Conservation (phyloP, 2,888 invertebrate genomes). For the Marasmarcha lunaedactyla region DNA sequence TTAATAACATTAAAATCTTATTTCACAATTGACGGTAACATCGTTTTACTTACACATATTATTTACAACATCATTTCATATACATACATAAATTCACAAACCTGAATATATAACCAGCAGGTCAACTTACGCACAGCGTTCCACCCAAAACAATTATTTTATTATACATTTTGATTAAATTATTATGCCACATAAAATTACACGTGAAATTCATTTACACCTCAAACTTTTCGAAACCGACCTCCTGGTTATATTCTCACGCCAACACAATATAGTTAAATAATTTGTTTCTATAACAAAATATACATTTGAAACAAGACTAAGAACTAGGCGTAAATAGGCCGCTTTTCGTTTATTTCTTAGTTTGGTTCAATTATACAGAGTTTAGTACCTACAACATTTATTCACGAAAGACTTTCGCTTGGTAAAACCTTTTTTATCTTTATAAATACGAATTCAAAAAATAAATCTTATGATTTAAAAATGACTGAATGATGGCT, state of each 20-base stretch:
- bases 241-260: not conserved
- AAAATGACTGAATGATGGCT: too few species aligned
- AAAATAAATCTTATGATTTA: too few species aligned
- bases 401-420: too few species aligned
- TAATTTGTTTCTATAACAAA: not conserved
- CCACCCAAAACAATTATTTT: not conserved
- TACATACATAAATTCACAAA: conserved; percentile 29
- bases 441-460: too few species aligned
- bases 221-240: not conserved
- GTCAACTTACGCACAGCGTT: conserved; percentile 1
- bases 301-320: conserved; percentile 3
- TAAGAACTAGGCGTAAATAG: not conserved
- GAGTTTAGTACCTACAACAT: too few species aligned
- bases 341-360: too few species aligned
- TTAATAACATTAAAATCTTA: conserved; percentile 71
- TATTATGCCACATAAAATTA: not conserved
- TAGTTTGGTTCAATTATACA: too few species aligned
- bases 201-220: not conserved
- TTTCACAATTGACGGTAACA: conserved; percentile 71
- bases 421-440: too few species aligned
- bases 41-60: conserved; percentile 69
- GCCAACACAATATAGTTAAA: not conserved
- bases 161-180: not conserved
- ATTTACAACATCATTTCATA: conserved; percentile 62
- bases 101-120: conserved; percentile 13